Conservation (phyloP, 2,113 vertebrate genomes). For the Porphyrio hochstetteri region DNA sequence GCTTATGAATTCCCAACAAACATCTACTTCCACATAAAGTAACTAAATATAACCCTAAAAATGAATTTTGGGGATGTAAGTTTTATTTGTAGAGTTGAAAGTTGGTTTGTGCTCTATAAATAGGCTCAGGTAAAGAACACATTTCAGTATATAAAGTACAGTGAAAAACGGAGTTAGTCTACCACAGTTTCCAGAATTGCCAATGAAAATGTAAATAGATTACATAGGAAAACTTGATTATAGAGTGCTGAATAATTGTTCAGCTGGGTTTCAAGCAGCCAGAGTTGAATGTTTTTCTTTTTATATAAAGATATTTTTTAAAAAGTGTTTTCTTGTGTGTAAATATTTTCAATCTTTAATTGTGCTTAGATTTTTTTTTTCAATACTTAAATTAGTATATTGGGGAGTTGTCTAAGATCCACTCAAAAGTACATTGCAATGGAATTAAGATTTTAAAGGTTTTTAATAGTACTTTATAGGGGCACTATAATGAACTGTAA, state of each 20-base stretch:
- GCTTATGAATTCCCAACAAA: not conserved
- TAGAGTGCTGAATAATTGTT: not conserved
- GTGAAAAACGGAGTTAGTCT: not conserved
- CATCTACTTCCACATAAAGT: not conserved
- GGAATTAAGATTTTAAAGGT: not conserved
- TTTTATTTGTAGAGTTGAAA: not conserved
- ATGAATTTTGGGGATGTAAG: not conserved
- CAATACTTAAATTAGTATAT: not conserved
- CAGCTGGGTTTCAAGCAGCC: not conserved
- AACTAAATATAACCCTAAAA: not conserved
- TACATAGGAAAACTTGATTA: not conserved
- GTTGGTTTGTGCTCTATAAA: not conserved
- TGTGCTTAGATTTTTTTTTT: not conserved
- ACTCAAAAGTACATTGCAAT: not conserved
- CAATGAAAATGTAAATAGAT: not conserved
- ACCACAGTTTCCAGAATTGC: not conserved
- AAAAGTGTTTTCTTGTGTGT: not conserved
- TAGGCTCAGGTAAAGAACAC: not conserved
- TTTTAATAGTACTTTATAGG: not conserved
- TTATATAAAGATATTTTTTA: not conserved
- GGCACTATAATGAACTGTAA: not conserved
- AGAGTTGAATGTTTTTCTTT: not conserved
- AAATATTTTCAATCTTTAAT: not conserved
- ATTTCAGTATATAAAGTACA: fast-evolving
- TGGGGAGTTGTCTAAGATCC: not conserved